Evolutionary conservation across 2,797 vertebrate species (phyloP).

Genomic region (Labroides dimidiatus): DNA sequence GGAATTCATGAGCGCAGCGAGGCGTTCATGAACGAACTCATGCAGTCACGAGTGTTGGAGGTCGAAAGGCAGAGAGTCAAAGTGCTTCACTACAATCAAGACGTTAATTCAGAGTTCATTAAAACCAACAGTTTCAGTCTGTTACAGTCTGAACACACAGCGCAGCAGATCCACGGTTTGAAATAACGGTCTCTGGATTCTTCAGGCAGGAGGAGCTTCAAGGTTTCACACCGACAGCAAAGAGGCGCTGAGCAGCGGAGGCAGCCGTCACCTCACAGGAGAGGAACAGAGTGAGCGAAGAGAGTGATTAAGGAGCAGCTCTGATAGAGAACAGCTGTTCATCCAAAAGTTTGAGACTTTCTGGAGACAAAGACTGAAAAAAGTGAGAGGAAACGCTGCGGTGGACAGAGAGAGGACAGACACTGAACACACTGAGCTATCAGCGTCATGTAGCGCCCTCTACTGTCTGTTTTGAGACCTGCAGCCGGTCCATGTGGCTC

Average conservation of each 20-base stretch:
- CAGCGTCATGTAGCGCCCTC: conserved; percentile 77
- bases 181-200: too few relatives aligned
- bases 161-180: too few relatives aligned
- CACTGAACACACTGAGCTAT: neutral
- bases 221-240: too few relatives aligned
- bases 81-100: conserved; percentile 59
- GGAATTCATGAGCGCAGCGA: conserved; percentile 72
- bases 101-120: conserved; percentile 12
- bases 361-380: conserved; percentile 19
- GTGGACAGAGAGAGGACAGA: conserved; percentile 20
- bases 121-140: conserved; percentile 15
- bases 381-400: conserved; percentile 42
- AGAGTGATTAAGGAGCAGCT: too few relatives aligned
- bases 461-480: conserved; percentile 80
- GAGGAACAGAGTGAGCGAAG: conserved; percentile 25
- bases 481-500: conserved; percentile 71
- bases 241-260: too few relatives aligned
- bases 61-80: conserved; percentile 67
- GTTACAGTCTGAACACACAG: neutral
- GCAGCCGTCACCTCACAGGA: too few relatives aligned
- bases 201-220: too few relatives aligned
- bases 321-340: conserved; percentile 28
- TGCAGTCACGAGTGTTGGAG: conserved; percentile 57
- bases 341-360: conserved; percentile 12
- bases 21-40: conserved; percentile 67